phyloP scores from a whole-genome alignment of 92 coral and sea anemone species.

The Epizoanthus scotinus region DNA sequence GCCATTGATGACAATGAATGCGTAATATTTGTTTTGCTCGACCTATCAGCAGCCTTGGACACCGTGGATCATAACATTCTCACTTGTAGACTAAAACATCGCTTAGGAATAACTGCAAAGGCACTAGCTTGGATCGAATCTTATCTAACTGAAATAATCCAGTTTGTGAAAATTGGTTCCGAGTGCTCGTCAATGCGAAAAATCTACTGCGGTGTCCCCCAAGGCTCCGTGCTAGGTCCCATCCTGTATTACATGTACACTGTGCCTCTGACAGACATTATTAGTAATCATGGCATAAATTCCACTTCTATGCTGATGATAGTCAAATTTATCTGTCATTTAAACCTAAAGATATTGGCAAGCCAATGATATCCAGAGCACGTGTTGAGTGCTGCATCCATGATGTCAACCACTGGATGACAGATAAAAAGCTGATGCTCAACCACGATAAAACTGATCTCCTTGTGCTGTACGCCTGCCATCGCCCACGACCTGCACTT shows the following conservation, averaged over 20 bases:
- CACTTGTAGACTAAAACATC: slow-evolving; percentile 8
- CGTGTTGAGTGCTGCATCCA: background rate
- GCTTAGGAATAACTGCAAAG: slow-evolving; percentile 25
- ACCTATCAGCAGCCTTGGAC: slow-evolving; percentile 51
- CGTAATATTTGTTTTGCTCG: slow-evolving; percentile 37
- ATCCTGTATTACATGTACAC: slow-evolving; percentile 40
- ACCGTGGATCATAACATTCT: slow-evolving; percentile 43
- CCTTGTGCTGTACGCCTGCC: slow-evolving; percentile 26
- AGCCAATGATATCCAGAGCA: too few relatives aligned
- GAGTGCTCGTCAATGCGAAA: too few relatives aligned
- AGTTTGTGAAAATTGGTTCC: background rate
- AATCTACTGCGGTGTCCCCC: slow-evolving; percentile 2
- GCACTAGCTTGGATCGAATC: slow-evolving; percentile 40
- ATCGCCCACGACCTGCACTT: slow-evolving; percentile 29
- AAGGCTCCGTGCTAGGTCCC: slow-evolving; percentile 26
- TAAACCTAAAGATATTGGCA: background rate
- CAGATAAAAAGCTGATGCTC: slow-evolving; percentile 38
- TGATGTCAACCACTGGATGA: slow-evolving; percentile 33
- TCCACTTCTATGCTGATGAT: background rate
- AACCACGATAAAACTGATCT: background rate
- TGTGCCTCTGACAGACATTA: background rate
- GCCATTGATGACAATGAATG: slow-evolving; percentile 32
- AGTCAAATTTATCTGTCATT: background rate
- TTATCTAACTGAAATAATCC: slow-evolving; percentile 40
- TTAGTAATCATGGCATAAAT: background rate